Conservation (phyloP, 1,140 invertebrate genomes). For the Rhynchophorus ferrugineus region DNA sequence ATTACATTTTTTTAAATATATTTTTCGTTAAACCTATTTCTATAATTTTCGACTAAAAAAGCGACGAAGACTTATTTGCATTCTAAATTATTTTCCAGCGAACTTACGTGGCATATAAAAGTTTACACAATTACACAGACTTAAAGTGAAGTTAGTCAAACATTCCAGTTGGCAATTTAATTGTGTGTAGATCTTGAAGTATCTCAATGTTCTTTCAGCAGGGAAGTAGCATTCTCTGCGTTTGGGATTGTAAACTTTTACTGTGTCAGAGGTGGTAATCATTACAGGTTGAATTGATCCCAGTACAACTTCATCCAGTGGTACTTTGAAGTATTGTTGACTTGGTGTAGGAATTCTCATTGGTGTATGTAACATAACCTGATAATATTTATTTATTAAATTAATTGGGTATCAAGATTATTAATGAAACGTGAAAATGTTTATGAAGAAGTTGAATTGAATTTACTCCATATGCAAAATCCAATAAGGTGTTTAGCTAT, state of each 20-base stretch:
- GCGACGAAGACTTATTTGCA: too few relatives aligned
- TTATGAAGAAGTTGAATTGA: too few relatives aligned
- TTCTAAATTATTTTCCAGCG: too few relatives aligned
- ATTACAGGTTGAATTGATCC: conserved; percentile 23
- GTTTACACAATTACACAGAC: conserved; percentile 35
- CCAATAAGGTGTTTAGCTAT: too few relatives aligned
- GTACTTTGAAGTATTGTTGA: conserved; percentile 46
- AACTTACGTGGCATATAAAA: conserved; percentile 41
- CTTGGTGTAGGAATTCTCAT: conserved; percentile 47
- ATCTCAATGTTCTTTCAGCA: conserved; percentile 49
- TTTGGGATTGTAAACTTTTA: conserved; percentile 20
- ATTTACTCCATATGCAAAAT: too few relatives aligned
- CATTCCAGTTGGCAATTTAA: conserved; percentile 41
- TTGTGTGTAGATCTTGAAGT: conserved; percentile 38
- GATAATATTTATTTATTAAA: conserved; percentile 9
- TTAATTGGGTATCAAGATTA: too few relatives aligned
- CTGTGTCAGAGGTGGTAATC: conserved; percentile 22
- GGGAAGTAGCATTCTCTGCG: conserved; percentile 42
- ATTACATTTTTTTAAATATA: too few relatives aligned
- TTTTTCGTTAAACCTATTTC: too few relatives aligned
- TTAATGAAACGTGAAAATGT: too few relatives aligned
- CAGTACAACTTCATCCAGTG: conserved; percentile 44
- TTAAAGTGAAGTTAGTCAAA: conserved; percentile 37
- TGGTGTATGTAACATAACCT: conserved; percentile 52
- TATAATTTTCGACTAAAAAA: too few relatives aligned